Base-by-base conservation (phyloP, 1,140 invertebrate genomes). In the Nymphalis io region DNA sequence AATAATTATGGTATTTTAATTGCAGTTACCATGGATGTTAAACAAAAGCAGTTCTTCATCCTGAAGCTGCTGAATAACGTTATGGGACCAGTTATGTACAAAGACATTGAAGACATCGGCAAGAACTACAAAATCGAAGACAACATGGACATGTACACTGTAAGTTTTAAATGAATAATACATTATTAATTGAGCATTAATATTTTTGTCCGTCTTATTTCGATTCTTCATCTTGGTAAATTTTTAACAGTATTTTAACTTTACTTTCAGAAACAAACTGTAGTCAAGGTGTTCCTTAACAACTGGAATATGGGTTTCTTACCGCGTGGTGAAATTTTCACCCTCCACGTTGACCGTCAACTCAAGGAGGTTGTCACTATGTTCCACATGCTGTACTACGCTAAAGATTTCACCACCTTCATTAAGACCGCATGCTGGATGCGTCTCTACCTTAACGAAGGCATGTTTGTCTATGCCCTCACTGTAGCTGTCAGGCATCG, bases 351-450 rank as follows among this genome's bases (percentile, higher is more conserved):
- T 60, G 91, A 93, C 33, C 91, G 93, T 12, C 94, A 95, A 59
- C 75, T 93, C n/a, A 86, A 93, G 53, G 94, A 96, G 85, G 93
- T 94, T 38, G 85, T 93, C 4, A 91, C 91, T 10, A 83, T 96
- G 59, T 96, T 95, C 92, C 93, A 95, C 64, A 77, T 95, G 66
- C 93, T 96, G 76, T 95, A 94, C 85, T 93, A 93, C 74, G 94
- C 95, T 62, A 95, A 95, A 79, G 93, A 94, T 73, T 94, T 92
- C 75, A 87, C 87, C 16, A 93, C 93, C 0, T 93, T 94, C 78
- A 90, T 93, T 67, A 93, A 93, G 60, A 93, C 93, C 6, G 94
- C 94, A 8, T 91, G 92, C 68, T 95, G 94, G 93, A 94, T 94
- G 33, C 93, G 94, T 12, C 80, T 94, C 13, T 73, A 93, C 70